Base-by-base conservation (phyloP, 2,797 vertebrate genomes). In the Coilia nasus region DNA sequence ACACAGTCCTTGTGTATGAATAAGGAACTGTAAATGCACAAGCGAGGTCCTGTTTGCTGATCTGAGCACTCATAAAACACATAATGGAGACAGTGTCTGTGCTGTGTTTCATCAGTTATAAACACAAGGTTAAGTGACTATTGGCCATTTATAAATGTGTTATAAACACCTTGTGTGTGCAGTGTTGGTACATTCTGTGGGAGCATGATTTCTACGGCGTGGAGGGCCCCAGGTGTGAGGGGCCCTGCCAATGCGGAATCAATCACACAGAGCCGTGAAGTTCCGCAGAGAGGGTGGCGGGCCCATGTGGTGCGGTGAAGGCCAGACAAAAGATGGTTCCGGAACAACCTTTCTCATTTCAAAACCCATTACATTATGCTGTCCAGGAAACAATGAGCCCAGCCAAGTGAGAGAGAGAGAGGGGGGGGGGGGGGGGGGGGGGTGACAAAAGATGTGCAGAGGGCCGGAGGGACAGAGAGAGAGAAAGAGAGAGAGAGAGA, bases 321-420 rank as follows among this genome's bases (percentile, higher is more conserved):
- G 35, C 35, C 19, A 44, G 9, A 78, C 71, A 78, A 78, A 78
- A 78, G 71, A 78, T 44, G 71, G 71, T 78, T 78, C 71, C 31
- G 35, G 71, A 44, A 78, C 2, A 19, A 35, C 71, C 71, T 78
- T 75, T 78, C 35, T 78, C 71, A 78, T 78, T 78, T 31, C 71
- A 78, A 78, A 78, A 78, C 31, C 44, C 71, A 78, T 78, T 78
- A 78, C 35, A 78, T 41, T 78, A 78, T 78, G 71, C 71, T 78
- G 71, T 78, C 71, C 71, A 78, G 35, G 71, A 78, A 75, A 78
- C 71, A 78, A 78, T 78, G 71, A 44, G 71, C 6, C 19, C 71
- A 78, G 19, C 71, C 71, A 78, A 78, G 31, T 78, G 71, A 78
- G 35, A 78, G 71, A 78, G 35, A 6, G 35, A 78, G 28, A 71